Evolutionary conservation across 1,140 invertebrate genomes (phyloP), one percentile per base, ranked within the genome.

Genomic region (Apis florea): DNA sequence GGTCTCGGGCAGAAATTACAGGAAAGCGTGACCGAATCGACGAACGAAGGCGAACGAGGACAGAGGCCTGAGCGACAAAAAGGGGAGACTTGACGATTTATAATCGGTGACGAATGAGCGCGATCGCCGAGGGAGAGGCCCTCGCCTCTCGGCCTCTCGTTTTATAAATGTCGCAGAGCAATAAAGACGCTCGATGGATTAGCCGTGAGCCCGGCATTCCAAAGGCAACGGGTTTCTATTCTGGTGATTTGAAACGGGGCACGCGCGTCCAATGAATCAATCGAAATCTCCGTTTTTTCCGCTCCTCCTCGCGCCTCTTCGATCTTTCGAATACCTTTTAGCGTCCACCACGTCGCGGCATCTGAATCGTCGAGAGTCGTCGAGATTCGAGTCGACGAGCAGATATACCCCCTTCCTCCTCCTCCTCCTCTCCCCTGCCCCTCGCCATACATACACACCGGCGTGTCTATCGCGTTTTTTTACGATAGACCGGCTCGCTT

Each of bases 251-350:
- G 85, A 89, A 90, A 88, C 79, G 83, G 87, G 89, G 88, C 90
- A 91, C 90, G 90, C 90, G 90, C 90, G 90, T 90, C 89, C 89
- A 90, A 91, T 91, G 89, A 91, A 91, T 91, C 90, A 91, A 91
- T 91, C 86, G 86, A 76, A 75, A 76, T 79, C 72, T 83, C 85
- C 63, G 67, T 76, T 79, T 68, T 73, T 71, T 70, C 61, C 61
- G 24, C 63, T 1, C 21, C 9, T 19, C 26, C 9, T 15, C 15
- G 15, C 15, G 40, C 58, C 69, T 49, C 72, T 53, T 53, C 51
- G 51, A 40, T 40, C 31, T 40, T 40, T 40, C 31, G 31, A 40
- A 40, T 40, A 40, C 31, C 31, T 40, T 40, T 40, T 40, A 40
- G 31, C 31, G 31, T 40, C 31, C 26, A 31, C 26, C 1, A n/a